A percentile compares a stretch with the other conserved stretches of the same genome.
These are phyloP conservation scores for Strigops habroptila DNA, from an alignment of 2,113 vertebrate species.

Conservation along the genomic window DNA sequence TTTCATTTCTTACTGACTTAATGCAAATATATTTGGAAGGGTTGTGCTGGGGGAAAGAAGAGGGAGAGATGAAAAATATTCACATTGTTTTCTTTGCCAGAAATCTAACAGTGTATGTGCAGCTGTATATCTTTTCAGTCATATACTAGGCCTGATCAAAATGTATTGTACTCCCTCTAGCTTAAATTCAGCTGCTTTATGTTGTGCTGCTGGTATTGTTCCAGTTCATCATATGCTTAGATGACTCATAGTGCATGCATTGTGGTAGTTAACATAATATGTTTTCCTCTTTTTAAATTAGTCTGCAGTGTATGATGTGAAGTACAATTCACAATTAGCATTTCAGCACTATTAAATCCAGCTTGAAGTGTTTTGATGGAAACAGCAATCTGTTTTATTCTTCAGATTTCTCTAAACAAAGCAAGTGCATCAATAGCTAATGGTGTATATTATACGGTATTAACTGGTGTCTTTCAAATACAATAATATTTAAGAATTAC, in stretches of 20 bases:
- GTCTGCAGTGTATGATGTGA: conserved; percentile 42
- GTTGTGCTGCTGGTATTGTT: conserved; percentile 53
- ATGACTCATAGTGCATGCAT: conserved; percentile 60
- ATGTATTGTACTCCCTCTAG: conserved; percentile 59
- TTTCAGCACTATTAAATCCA: conserved; percentile 53
- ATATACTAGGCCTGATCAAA: conserved; percentile 42
- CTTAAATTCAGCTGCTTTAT: conserved; percentile 56
- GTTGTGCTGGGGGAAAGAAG: background rate
- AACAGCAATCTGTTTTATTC: conserved; percentile 47
- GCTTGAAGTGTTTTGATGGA: conserved; percentile 56
- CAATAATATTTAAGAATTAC: background rate
- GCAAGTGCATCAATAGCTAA: conserved; percentile 9
- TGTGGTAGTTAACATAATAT: conserved; percentile 48
- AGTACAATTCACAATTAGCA: conserved; percentile 54
- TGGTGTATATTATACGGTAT: background rate
- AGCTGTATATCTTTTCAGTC: conserved; percentile 25
- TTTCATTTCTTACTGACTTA: conserved; percentile 12
- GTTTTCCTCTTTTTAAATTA: conserved; percentile 50
- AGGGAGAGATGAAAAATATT: background rate
- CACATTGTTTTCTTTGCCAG: conserved; percentile 31
- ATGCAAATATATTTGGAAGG: conserved; percentile 35
- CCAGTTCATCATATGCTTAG: conserved; percentile 49
- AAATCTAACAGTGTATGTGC: conserved; percentile 22
- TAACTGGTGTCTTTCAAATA: conserved; percentile 13
- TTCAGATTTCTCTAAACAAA: conserved; percentile 41